These are phyloP conservation scores for Manis pentadactyla DNA, from an alignment of 2,797 vertebrate genomes.

Conservation along the genomic window DNA sequence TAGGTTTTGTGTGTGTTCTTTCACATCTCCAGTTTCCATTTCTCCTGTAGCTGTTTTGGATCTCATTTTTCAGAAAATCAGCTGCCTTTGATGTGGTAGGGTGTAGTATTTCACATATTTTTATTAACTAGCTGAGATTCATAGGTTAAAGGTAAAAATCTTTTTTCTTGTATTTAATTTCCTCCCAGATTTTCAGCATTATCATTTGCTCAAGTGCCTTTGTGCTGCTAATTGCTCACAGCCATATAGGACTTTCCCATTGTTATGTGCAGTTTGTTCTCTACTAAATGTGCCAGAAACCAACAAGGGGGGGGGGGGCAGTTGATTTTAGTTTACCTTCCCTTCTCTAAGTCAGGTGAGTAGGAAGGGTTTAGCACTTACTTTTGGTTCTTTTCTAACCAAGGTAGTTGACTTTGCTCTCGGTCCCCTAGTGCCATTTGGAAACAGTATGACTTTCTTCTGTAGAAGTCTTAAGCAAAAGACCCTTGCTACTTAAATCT, in stretches of 20 bases:
- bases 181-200: not conserved
- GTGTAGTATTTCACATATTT: not conserved
- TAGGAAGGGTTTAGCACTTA: not conserved
- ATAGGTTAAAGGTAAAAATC: not conserved
- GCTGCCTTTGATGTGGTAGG: not conserved
- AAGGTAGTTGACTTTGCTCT: not conserved
- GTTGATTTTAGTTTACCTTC: not conserved
- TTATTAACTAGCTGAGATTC: not conserved
- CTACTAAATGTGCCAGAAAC: not conserved
- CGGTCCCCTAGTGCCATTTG: not conserved
- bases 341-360: not conserved
- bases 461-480: not conserved
- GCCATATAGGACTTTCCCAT: not conserved
- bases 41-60: not conserved
- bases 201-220: not conserved
- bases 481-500: not conserved
- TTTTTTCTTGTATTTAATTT: not conserved
- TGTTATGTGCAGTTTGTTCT: not conserved
- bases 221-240: not conserved
- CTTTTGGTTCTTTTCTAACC: not conserved
- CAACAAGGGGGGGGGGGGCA: not conserved
- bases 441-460: not conserved
- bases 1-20: not conserved
- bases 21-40: not conserved
- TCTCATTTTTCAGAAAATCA: constrained; percentile 30